phyloP scores from a whole-genome alignment of 2,888 invertebrate genomes.

The Lasioglossum malachurum region DNA sequence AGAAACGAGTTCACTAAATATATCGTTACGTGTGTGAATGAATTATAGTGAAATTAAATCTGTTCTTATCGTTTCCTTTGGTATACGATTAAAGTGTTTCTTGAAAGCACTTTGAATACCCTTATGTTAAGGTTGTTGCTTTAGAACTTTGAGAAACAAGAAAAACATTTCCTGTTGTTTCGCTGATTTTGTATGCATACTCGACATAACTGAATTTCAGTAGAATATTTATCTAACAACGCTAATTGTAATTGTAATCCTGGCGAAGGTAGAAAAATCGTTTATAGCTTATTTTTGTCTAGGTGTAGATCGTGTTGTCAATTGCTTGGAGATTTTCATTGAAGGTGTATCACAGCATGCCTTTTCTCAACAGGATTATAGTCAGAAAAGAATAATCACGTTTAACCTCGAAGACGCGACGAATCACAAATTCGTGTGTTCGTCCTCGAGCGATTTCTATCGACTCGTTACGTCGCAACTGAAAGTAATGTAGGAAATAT shows the following conservation, averaged over 20 bases:
- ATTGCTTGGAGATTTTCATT: slow-evolving; percentile 47
- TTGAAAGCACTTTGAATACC: slow-evolving; percentile 50
- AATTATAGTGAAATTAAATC: slow-evolving; percentile 60
- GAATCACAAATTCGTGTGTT: neutral
- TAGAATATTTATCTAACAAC: slow-evolving; percentile 41
- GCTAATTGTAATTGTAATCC: slow-evolving; percentile 45
- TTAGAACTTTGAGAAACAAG: slow-evolving; percentile 47
- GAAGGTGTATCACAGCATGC: slow-evolving; percentile 70
- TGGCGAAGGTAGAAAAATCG: slow-evolving; percentile 66
- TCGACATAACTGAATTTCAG: slow-evolving; percentile 45
- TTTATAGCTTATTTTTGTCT: slow-evolving; percentile 53
- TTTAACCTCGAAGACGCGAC: neutral
- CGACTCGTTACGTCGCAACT: slow-evolving; percentile 18
- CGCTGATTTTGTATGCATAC: slow-evolving; percentile 33
- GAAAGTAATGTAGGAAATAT: neutral
- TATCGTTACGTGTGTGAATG: slow-evolving; percentile 55
- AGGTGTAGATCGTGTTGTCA: slow-evolving; percentile 47
- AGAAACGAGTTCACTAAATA: slow-evolving; percentile 65
- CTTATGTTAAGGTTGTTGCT: slow-evolving; percentile 49
- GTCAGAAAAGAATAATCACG: slow-evolving; percentile 16
- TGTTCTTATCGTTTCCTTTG: slow-evolving; percentile 12
- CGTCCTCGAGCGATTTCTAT: slow-evolving; percentile 8
- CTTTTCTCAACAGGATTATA: slow-evolving; percentile 61
- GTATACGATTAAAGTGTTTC: slow-evolving; percentile 38
- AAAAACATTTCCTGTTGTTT: slow-evolving; percentile 45